These are phyloP conservation scores for Acropternis orthonyx DNA, from an alignment of 2,797 vertebrate species.

Conservation along the genomic window DNA sequence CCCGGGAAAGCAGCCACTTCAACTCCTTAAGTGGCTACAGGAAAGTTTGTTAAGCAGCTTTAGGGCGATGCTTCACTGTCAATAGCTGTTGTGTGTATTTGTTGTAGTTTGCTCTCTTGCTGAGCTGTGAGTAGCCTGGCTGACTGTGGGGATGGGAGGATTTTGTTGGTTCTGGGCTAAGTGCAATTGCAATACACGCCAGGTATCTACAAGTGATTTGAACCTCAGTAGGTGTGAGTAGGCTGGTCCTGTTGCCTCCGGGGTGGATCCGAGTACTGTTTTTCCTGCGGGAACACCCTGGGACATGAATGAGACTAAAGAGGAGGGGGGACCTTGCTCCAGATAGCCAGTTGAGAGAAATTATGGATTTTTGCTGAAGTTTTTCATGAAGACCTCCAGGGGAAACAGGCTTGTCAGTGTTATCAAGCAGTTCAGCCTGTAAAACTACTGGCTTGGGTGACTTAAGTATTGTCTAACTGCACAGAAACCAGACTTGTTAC, in stretches of 20 bases:
- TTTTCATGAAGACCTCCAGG: background rate
- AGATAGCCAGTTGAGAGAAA: background rate
- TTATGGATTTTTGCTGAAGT: background rate
- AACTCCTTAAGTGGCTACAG: background rate
- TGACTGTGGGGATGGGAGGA: background rate
- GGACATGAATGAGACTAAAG: background rate
- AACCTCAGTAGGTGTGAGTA: background rate
- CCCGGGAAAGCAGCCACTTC: background rate
- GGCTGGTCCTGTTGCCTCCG: background rate
- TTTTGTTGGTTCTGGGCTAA: background rate
- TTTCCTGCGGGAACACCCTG: background rate
- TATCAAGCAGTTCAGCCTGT: background rate
- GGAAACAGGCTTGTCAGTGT: background rate
- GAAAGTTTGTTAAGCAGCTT: background rate
- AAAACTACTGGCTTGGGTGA: background rate
- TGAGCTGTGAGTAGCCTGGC: background rate
- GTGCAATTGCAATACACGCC: background rate
- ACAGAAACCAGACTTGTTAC: constrained; percentile 38
- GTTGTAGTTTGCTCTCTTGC: background rate
- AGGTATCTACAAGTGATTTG: background rate
- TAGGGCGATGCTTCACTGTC: background rate
- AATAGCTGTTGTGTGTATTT: background rate
- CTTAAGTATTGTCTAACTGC: constrained; percentile 28
- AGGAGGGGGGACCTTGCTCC: rapidly evolving
- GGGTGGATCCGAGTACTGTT: background rate